phyloP scores from a whole-genome alignment of 2,888 invertebrate genomes.

The Hypercompe scribonia region DNA sequence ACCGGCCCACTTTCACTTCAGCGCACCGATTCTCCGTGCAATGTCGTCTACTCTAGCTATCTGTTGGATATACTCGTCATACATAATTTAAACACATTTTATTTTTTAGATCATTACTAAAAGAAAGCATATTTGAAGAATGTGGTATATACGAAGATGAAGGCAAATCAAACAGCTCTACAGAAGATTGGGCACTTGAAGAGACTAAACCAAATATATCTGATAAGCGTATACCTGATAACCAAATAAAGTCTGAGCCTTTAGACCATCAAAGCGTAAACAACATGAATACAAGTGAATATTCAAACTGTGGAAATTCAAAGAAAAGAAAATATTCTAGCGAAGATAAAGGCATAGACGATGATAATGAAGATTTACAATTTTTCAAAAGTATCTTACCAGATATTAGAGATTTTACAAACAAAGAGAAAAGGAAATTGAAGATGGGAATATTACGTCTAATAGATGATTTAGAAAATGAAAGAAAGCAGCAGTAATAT shows the following conservation, averaged over 20 bases:
- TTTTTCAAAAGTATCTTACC: conserved; percentile 85
- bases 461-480: conserved; percentile 75
- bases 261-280: conserved; percentile 16
- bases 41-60: too few relatives aligned
- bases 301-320: conserved; percentile 25
- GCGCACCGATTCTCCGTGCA: too few relatives aligned
- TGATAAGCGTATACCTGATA: conserved; percentile 20
- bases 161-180: conserved; percentile 31
- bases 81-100: background rate
- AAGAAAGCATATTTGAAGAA: conserved; percentile 27
- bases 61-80: too few relatives aligned
- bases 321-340: conserved; percentile 38
- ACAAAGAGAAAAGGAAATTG: conserved; percentile 81
- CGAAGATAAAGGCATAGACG: conserved; percentile 36
- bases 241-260: conserved; percentile 14
- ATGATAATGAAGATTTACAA: conserved; percentile 67
- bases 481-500: conserved; percentile 34
- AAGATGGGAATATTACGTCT: conserved; percentile 83
- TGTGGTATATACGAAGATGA: conserved; percentile 27
- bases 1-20: too few relatives aligned
- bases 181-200: conserved; percentile 45
- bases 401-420: conserved; percentile 79
- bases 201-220: conserved; percentile 48
- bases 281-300: conserved; percentile 20
- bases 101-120: conserved; percentile 12